These are phyloP conservation scores for Ennomos quercinarius DNA, from an alignment of 2,888 invertebrate species.

Conservation along the genomic window DNA sequence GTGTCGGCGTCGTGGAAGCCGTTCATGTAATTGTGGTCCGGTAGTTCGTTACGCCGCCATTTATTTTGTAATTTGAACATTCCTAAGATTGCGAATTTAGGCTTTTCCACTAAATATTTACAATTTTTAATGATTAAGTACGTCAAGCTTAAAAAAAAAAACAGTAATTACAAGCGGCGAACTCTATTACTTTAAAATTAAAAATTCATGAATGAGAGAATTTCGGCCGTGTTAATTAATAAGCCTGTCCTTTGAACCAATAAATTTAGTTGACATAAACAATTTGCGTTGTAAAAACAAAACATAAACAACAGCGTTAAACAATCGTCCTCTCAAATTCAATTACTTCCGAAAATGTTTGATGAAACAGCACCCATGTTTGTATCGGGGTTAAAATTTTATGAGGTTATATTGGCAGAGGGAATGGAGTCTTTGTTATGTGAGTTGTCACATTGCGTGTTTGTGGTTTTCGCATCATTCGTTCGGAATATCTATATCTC, in stretches of 20 bases:
- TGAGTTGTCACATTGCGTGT: conserved; percentile 1
- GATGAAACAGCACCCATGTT: conserved; percentile 26
- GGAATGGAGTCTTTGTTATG: conserved; percentile 6
- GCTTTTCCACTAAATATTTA: background rate
- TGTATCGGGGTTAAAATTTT: conserved; percentile 18
- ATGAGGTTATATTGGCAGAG: conserved; percentile 19
- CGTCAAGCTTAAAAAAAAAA: too few species aligned
- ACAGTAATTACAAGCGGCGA: too few species aligned
- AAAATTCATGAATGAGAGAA: too few species aligned
- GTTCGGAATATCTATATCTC: too few species aligned
- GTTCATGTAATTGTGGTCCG: conserved; percentile 30
- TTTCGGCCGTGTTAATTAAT: too few species aligned
- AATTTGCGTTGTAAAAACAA: conserved; percentile 17
- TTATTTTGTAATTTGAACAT: conserved; percentile 30
- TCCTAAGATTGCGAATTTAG: conserved; percentile 2
- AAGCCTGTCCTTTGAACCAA: too few species aligned
- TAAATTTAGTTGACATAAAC: conserved; percentile 5
- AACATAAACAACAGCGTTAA: conserved; percentile 11
- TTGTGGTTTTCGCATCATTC: too few species aligned
- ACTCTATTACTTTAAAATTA: background rate
- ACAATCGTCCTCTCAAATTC: conserved; percentile 25
- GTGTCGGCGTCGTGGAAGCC: conserved; percentile 4
- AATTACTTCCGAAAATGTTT: conserved; percentile 25
- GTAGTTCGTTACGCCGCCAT: conserved; percentile 30
- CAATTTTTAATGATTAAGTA: background rate